Conservation (phyloP, 1,140 invertebrate genomes). For the Anoplolepis gracilipes region DNA sequence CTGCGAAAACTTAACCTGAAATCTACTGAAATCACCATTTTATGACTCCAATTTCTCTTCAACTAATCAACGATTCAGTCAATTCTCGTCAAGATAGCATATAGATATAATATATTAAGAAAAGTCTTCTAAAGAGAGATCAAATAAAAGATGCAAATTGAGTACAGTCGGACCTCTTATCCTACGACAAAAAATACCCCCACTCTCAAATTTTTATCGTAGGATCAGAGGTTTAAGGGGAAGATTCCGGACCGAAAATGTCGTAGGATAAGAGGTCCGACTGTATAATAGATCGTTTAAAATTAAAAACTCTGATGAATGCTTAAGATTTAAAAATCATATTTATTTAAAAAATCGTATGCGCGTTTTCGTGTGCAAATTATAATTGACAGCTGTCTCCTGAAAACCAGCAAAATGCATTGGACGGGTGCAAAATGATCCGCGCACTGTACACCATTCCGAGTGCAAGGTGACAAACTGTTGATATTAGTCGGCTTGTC, state of each 20-base stretch:
- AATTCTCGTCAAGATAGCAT: background rate
- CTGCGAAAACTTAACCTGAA: background rate
- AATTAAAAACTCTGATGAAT: background rate
- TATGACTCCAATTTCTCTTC: background rate
- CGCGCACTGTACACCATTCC: background rate
- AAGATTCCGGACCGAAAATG: no score
- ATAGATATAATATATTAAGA: background rate
- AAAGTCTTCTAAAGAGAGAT: background rate
- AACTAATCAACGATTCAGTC: background rate
- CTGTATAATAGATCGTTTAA: background rate
- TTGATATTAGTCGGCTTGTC: conserved; percentile 31
- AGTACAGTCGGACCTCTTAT: no score
- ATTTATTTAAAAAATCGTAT: background rate
- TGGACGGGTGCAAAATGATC: conserved; percentile 35
- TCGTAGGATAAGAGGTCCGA: no score
- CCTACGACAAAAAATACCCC: no score
- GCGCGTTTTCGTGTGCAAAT: conserved; percentile 1
- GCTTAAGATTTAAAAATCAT: background rate
- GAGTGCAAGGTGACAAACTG: conserved; percentile 6
- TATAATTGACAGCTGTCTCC: background rate
- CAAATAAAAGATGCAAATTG: background rate
- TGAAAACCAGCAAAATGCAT: conserved; percentile 20
- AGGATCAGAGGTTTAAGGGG: no score
- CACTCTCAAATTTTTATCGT: no score
- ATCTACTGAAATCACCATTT: background rate